phyloP scores from a whole-genome alignment of 2,888 invertebrate species.

The Endotricha flammealis region DNA sequence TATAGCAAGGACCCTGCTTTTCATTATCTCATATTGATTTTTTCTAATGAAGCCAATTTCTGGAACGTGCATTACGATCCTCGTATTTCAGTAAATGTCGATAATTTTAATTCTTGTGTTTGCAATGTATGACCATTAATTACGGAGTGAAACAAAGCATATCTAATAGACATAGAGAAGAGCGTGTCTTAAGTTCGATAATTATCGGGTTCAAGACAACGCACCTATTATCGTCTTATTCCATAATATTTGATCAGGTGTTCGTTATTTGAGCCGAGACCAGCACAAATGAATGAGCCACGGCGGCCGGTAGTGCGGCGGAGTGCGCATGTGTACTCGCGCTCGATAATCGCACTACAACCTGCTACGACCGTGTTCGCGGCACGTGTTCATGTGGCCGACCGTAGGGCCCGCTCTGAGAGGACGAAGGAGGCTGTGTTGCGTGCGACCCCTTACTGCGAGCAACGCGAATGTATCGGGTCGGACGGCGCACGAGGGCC shows the following conservation, averaged over 20 bases:
- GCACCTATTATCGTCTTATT: conserved; percentile 47
- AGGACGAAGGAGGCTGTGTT: conserved; percentile 60
- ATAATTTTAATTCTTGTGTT: too few species aligned
- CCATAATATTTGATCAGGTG: conserved; percentile 75
- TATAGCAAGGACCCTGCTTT: too few species aligned
- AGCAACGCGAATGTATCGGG: conserved; percentile 17
- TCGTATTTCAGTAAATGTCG: too few species aligned
- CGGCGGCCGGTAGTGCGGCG: conserved; percentile 35
- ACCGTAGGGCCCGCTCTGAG: conserved; percentile 31
- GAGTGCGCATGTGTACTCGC: conserved; percentile 69
- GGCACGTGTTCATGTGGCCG: conserved; percentile 58
- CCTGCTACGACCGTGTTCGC: conserved; percentile 53
- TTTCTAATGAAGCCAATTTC: too few species aligned
- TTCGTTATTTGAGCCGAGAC: conserved; percentile 42
- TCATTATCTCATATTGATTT: too few species aligned
- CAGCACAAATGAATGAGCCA: conserved; percentile 63
- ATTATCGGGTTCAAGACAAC: conserved; percentile 53
- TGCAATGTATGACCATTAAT: too few species aligned
- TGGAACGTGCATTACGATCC: too few species aligned
- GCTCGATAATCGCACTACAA: conserved; percentile 67
- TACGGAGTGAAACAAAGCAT: too few species aligned
- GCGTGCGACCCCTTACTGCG: conserved; percentile 30
- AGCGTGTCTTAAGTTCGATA: conserved; percentile 23
- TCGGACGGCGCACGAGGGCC: conserved; percentile 17
- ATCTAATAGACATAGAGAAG: too few species aligned